Conservation (phyloP, 2,113 vertebrate genomes). For the Chloebia gouldiae region DNA sequence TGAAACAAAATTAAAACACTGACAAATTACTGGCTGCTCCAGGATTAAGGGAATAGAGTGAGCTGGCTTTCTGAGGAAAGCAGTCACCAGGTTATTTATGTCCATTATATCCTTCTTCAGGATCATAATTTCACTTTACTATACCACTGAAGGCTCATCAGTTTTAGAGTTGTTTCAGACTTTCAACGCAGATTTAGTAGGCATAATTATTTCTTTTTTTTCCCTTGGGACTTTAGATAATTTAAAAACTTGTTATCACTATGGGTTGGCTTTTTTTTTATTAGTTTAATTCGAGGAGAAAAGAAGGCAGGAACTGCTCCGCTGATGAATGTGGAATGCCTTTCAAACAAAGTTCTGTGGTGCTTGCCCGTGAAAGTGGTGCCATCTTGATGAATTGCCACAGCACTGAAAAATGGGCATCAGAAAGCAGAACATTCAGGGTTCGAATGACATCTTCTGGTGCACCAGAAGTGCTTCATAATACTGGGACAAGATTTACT, state of each 20-base stretch:
- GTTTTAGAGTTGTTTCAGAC: not conserved
- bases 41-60: not conserved
- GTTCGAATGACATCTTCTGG: not conserved
- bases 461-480: not conserved
- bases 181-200: not conserved
- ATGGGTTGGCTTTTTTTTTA: not conserved
- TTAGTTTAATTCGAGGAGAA: not conserved
- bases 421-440: not conserved
- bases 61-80: not conserved
- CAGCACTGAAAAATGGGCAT: not conserved
- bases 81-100: not conserved
- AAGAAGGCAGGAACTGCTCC: not conserved
- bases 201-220: not conserved
- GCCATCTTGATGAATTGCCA: not conserved
- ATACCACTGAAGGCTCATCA: not conserved
- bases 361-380: not conserved
- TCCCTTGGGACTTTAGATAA: not conserved
- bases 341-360: slow-evolving; percentile 11
- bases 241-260: not conserved
- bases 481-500: not conserved
- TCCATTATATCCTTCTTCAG: not conserved
- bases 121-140: not conserved
- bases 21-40: not conserved
- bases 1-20: not conserved
- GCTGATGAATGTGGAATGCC: not conserved